Evolutionary conservation across 2,797 vertebrate species (phyloP), one percentile per base, ranked within the genome.

Genomic region (Diplodus sargus): DNA sequence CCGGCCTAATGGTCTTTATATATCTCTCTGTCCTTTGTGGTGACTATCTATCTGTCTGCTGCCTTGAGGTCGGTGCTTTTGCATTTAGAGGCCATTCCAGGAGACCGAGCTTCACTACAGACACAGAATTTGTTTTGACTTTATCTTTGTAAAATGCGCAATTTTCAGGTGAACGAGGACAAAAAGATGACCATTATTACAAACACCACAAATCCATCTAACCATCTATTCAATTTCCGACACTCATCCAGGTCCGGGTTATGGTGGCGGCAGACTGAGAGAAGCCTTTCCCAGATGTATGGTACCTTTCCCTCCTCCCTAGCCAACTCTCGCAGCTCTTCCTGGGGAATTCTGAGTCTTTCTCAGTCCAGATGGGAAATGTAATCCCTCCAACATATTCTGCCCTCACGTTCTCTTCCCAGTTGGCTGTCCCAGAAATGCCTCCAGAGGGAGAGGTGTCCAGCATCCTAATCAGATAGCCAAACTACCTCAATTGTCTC

Each of bases 21-120:
- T 51, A 82, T 53, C 70, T 47, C 28, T 75, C 70, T 88, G 65
- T 83, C 75, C 75, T 84, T 81, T 63, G 52, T 17, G 2, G 45
- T n/a, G 77, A 81, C 79, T 48, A 81, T 89, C 83, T 79, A 83
- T 87, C 75, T 76, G 57, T 86, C 76, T 84, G 78, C 53, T 73
- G 70, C 60, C 72, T 84, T 79, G 13, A 43, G 67, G 16, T 57
- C 63, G 82, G 62, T 61, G 22, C 25, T 74, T 76, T 74, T 74
- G 63, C 71, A 78, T 83, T 82, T 59, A 79, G 54, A 79, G 48
- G 65, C 25, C 39, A 79, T 58, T 82, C 47, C 7, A 22, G 72
- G 51, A 75, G 60, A 62, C 34, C 4, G 66, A 18, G 30, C 67
- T 74, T 72, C n/a, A 79, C n/a, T 34, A n/a, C 13, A 59, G 45